phyloP scores from a whole-genome alignment of 1,140 invertebrate species.

The Conus ventricosus region DNA sequence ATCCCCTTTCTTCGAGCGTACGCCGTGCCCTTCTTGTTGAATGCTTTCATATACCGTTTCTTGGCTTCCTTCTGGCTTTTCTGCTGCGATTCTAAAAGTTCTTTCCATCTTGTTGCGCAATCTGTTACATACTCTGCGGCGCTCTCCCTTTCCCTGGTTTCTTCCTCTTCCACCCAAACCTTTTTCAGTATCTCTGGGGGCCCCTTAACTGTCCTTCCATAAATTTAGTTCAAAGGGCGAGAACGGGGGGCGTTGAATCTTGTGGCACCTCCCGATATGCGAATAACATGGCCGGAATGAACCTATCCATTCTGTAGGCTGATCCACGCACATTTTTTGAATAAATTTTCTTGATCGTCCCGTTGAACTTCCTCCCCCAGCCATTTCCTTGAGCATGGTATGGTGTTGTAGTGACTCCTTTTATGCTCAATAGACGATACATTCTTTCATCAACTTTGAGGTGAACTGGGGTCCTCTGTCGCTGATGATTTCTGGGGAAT shows the following conservation, averaged over 20 bases:
- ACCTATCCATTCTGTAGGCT: constrained; percentile 64
- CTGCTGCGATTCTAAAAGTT: no score
- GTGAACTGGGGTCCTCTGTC: constrained; percentile 32
- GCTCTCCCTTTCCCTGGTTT: no score
- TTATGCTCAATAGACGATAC: constrained; percentile 46
- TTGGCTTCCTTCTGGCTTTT: no score
- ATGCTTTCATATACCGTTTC: no score
- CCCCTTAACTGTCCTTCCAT: background rate
- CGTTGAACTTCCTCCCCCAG: constrained; percentile 33
- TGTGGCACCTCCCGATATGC: constrained; percentile 38
- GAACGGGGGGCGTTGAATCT: constrained; percentile 21
- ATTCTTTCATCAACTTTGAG: background rate
- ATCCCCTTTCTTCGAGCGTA: background rate
- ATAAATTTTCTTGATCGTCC: constrained; percentile 52
- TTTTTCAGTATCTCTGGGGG: no score
- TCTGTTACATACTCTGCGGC: no score
- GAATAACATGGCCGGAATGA: constrained; percentile 43
- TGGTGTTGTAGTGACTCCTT: no score
- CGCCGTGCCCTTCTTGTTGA: background rate
- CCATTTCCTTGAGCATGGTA: constrained; percentile 42
- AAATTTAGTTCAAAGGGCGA: constrained; percentile 37
- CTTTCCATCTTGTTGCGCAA: no score
- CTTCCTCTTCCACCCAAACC: no score
- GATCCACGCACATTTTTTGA: constrained; percentile 46
- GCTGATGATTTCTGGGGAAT: background rate